phyloP scores from a whole-genome alignment of 2,888 invertebrate genomes.

The Hymenopus coronatus region DNA sequence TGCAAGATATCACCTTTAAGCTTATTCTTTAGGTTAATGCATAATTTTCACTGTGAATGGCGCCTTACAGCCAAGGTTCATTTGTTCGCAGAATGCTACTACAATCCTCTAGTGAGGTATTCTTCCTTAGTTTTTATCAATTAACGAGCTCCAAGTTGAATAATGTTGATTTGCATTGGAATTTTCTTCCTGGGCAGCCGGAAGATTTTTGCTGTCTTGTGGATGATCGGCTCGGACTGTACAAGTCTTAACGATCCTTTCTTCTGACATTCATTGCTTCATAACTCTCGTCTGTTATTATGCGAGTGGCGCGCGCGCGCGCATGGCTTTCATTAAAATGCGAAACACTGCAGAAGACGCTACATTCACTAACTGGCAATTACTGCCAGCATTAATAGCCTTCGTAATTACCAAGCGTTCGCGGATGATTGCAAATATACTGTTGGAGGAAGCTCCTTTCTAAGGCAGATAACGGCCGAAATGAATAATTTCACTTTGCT shows the following conservation, averaged over 20 bases:
- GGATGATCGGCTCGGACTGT: not conserved
- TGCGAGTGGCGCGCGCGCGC: not conserved
- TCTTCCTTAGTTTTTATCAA: no score
- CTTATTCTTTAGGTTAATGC: no score
- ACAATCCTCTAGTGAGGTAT: no score
- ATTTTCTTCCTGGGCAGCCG: not conserved
- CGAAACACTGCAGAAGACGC: not conserved
- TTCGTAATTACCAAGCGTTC: not conserved
- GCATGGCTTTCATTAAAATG: not conserved
- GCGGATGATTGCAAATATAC: not conserved
- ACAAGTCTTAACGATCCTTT: not conserved
- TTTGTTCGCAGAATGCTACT: no score
- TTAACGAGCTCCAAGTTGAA: not conserved
- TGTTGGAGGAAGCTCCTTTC: not conserved
- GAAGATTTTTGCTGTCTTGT: no score
- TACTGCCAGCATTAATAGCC: not conserved
- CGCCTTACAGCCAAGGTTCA: no score
- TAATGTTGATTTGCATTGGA: not conserved
- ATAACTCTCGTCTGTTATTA: not conserved
- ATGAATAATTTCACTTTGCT: not conserved
- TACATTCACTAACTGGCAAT: not conserved
- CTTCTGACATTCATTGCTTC: not conserved
- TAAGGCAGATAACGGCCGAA: not conserved
- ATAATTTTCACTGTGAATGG: no score
- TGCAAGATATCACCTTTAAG: no score